These are phyloP conservation scores for Zophobas morio DNA, from an alignment of 1,140 invertebrate species.

Conservation along the genomic window DNA sequence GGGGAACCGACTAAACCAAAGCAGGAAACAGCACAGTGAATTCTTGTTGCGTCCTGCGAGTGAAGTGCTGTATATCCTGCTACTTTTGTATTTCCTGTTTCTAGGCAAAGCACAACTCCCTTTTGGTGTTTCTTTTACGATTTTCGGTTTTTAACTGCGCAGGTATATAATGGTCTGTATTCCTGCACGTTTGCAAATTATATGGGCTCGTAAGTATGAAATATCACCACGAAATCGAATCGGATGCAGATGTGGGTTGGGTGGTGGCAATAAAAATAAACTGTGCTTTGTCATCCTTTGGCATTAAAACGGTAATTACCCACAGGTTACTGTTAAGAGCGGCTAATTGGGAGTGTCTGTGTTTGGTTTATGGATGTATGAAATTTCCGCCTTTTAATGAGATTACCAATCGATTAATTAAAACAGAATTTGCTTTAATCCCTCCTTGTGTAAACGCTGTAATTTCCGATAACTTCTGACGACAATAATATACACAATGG, in stretches of 20 bases:
- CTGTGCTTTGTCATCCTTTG: constrained; percentile 15
- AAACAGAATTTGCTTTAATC: constrained; percentile 33
- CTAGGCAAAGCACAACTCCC: constrained; percentile 28
- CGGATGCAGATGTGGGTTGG: neutral
- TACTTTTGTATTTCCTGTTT: constrained; percentile 43
- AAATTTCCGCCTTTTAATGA: constrained; percentile 43
- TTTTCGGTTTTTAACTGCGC: constrained; percentile 24
- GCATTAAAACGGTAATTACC: constrained; percentile 33
- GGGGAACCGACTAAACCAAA: constrained; percentile 29
- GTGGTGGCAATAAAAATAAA: constrained; percentile 22
- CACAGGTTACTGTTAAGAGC: constrained; percentile 42
- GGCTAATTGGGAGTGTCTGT: constrained; percentile 36
- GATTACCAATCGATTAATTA: constrained; percentile 39
- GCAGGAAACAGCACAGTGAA: constrained; percentile 36
- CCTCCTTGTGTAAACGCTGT: constrained; percentile 28
- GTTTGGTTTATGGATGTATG: constrained; percentile 41
- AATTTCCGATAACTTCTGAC: constrained; percentile 30
- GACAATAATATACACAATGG: constrained; percentile 1
- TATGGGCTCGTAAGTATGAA: neutral
- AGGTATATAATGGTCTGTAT: neutral
- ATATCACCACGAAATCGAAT: neutral
- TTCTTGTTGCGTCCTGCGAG: constrained; percentile 38
- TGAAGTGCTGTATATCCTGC: constrained; percentile 41
- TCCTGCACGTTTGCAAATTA: neutral
- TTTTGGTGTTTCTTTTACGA: constrained; percentile 35